A percentile compares a stretch with the other conserved stretches of the same genome.
Evolutionary conservation across 1,140 invertebrate species (phyloP).

Genomic region (Drosophila santomea): DNA sequence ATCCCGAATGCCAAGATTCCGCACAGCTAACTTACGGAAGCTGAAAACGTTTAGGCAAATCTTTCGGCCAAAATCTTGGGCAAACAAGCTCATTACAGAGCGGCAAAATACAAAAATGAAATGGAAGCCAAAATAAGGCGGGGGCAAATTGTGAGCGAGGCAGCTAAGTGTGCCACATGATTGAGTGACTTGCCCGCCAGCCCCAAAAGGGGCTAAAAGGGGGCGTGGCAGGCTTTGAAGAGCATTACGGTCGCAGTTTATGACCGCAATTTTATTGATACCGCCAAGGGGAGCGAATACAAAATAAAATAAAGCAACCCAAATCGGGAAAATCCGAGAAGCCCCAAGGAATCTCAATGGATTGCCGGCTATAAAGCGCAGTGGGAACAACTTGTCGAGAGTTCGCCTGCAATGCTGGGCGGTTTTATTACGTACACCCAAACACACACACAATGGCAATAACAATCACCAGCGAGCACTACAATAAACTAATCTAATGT

Average conservation of each 20-base stretch:
- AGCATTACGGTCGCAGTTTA: slow-evolving; percentile 61
- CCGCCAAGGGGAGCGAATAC: slow-evolving; percentile 68
- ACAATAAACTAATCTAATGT: slow-evolving; percentile 60
- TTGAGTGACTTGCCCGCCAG: slow-evolving; percentile 50
- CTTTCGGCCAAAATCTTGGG: slow-evolving; percentile 63
- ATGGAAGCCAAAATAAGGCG: slow-evolving; percentile 16
- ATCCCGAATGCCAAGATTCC: neutral
- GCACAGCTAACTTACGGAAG: neutral
- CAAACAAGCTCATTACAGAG: slow-evolving; percentile 72
- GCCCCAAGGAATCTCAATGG: slow-evolving; percentile 33
- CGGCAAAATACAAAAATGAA: slow-evolving; percentile 9
- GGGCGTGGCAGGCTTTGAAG: slow-evolving; percentile 52
- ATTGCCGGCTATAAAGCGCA: slow-evolving; percentile 40
- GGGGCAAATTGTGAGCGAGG: slow-evolving; percentile 13
- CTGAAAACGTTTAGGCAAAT: slow-evolving; percentile 67
- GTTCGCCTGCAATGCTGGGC: slow-evolving; percentile 25
- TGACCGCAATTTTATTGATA: slow-evolving; percentile 80
- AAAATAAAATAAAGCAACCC: slow-evolving; percentile 43
- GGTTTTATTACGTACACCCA: slow-evolving; percentile 53
- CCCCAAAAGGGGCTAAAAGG: neutral
- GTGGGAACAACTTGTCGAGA: slow-evolving; percentile 16
- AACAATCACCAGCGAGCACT: slow-evolving; percentile 57
- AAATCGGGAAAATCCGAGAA: slow-evolving; percentile 15
- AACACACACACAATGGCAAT: slow-evolving; percentile 23
- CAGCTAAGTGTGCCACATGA: slow-evolving; percentile 56